Evolutionary conservation across 2,888 invertebrate species (phyloP), one percentile per base, ranked within the genome.

Genomic region (Pollenia amentaria): DNA sequence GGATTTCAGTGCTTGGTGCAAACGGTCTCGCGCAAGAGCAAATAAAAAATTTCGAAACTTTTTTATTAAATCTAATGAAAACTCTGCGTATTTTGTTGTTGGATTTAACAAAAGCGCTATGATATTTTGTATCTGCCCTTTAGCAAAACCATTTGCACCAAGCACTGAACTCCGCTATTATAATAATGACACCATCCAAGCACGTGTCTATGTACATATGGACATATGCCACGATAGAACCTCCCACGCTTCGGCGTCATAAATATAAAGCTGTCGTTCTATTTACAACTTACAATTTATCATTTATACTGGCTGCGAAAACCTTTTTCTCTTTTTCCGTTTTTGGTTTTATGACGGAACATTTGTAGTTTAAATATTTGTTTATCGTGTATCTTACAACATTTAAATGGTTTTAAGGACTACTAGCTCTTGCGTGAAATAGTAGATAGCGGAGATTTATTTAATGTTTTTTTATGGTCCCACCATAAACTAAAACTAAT

Each of bases 401-500:
- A 57, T 29, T 3, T 8, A 29, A 8, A 57, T 29, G 2, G 12
- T 29, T 8, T 14, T 2, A 12, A 7, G 9, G 29, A 29, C 29
- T 18, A 53, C 10, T 16, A 18, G 2, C 51, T 2, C 21, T 55
- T 55, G 18, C 11, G 14, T 55, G 21, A 8, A 55, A 55, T 6
- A 21, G 0, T 18, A 55, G 55, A 55, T 55, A 29, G 55, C 21
- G 4, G 57, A 57, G 14, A 48, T 67, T 67, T 46, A 46, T 67
- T 46, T 69, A 11, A 38, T 69, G n/a, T 62, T 62, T 62, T 62
- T 62, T 62, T 62, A 6, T 29, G 29, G 9, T n/a, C 8, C 65
- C 21, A 21, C 46, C 10, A 69, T 51, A 69, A 51, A 29, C 48
- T 38, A 51, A 69, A 69, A 69, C 48, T 51, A 51, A 51, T 51